These are phyloP conservation scores for Chrysomela aeneicollis DNA, from an alignment of 2,888 invertebrate species.

Conservation along the genomic window DNA sequence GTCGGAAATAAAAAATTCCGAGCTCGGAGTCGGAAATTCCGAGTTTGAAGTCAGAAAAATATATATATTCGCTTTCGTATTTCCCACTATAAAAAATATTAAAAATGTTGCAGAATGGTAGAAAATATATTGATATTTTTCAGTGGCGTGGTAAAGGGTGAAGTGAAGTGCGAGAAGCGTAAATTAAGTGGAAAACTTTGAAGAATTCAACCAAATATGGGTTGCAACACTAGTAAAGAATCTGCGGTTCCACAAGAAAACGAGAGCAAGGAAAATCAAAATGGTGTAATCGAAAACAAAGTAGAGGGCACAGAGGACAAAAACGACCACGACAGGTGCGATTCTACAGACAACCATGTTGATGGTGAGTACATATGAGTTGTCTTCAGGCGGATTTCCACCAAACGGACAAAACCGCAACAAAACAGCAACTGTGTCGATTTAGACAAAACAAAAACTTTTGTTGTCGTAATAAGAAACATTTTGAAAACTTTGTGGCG, in stretches of 20 bases:
- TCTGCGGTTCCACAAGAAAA: conserved; percentile 51
- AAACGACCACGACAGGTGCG: conserved; percentile 21
- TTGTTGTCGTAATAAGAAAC: too few species aligned
- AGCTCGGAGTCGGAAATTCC: too few species aligned
- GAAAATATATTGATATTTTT: conserved; percentile 1
- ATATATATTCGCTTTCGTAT: too few species aligned
- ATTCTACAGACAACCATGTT: conserved; percentile 26
- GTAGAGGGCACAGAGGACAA: conserved; percentile 23
- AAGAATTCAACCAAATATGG: conserved; percentile 60
- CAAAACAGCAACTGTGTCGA: too few species aligned
- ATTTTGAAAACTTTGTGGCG: too few species aligned
- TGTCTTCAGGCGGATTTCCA: too few species aligned
- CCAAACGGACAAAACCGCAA: too few species aligned
- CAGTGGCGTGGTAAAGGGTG: neutral
- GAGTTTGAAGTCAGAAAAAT: too few species aligned
- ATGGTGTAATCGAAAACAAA: conserved; percentile 2
- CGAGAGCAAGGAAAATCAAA: conserved; percentile 46
- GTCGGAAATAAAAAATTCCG: too few species aligned
- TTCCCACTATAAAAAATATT: too few species aligned
- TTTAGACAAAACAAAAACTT: too few species aligned
- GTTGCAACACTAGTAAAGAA: conserved; percentile 71
- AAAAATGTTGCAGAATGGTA: conserved; percentile 3
- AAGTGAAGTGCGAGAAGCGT: conserved; percentile 7
- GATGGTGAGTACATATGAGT: conserved; percentile 32
- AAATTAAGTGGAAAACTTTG: conserved; percentile 4